Evolutionary conservation across 2,888 invertebrate genomes (phyloP), one percentile per base, ranked within the genome.

Genomic region (Spilosoma lubricipeda): DNA sequence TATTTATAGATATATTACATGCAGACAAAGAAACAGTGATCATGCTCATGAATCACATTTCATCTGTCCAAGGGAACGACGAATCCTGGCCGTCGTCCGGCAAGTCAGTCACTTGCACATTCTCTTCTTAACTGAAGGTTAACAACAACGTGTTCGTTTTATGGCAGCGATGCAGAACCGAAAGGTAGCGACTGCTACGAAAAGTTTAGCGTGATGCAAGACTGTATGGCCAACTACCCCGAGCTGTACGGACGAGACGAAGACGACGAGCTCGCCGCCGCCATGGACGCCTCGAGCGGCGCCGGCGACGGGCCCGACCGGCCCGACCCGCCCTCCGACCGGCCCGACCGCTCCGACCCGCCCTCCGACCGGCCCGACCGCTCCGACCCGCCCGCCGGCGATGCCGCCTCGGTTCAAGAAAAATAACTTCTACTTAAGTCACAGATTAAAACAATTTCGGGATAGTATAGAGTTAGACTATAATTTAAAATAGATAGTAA

Each of bases 101-200:
- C 52, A 5, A 7, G 48, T 20, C 20, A 23, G 52, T 52, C 8
- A 20, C 9, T 30, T 1, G 64, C 18, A 64, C 27, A 9, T 36
- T 9, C 13, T 59, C 36, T 36, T 39, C 39, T 7, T 5, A 39
- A 11, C n/a, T 39, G 30, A 63, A 2, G 18, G 63, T 59, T 59
- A n/a, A 27, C 15, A 59, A 67, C 52, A 70, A 23, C 11, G 23
- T 66, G 33, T 13, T 33, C 27, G 30, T 67, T 45, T 42, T 13
- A n/a, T 23, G 7, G 72, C 93, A 98, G 98, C 81, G 97, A 97
- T 76, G 97, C 97, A 5, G 99, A 99, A 5, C 98, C 98, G 0
- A 99, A 99, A 93, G 99, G 99, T 72, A 98, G 98, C 68, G 99
- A 99, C 88, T 99, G 99, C 93, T 98, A 98, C 89, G 98, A 99